Evolutionary conservation across 2,888 invertebrate species (phyloP).

Genomic region (Agriopis leucophaearia): DNA sequence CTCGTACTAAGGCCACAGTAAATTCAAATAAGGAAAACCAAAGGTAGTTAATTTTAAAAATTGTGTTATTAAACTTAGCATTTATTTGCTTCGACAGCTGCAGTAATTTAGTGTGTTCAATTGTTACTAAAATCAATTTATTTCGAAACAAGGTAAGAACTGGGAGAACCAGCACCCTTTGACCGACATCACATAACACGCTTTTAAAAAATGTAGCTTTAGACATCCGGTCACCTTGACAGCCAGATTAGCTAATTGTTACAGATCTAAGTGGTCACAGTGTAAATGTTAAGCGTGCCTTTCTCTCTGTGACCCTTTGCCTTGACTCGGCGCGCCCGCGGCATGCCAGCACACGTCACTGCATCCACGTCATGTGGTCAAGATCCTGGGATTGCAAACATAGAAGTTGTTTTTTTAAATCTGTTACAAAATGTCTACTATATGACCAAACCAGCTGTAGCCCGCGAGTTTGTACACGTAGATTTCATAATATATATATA

Average conservation of each 20-base stretch:
- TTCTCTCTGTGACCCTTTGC: constrained; percentile 81
- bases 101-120: not conserved
- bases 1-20: too few species aligned
- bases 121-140: constrained; percentile 1
- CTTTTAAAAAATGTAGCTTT: constrained; percentile 11
- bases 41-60: too few species aligned
- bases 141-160: constrained; percentile 1
- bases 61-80: too few species aligned
- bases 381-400: constrained; percentile 11
- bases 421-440: too few species aligned
- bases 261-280: constrained; percentile 41
- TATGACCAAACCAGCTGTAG: too few species aligned
- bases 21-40: too few species aligned
- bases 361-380: constrained; percentile 45
- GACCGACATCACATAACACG: constrained; percentile 5
- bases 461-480: too few species aligned
- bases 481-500: too few species aligned
- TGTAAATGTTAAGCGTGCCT: constrained; percentile 63
- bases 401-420: not conserved
- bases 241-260: constrained; percentile 46
- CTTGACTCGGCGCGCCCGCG: constrained; percentile 83
- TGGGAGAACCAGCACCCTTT: constrained; percentile 14
- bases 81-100: too few species aligned
- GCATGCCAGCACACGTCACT: constrained; percentile 76
- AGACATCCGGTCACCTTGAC: constrained; percentile 42